These are phyloP conservation scores for Enteromius treurensis DNA, from an alignment of 2,797 vertebrate genomes.

Conservation along the genomic window DNA sequence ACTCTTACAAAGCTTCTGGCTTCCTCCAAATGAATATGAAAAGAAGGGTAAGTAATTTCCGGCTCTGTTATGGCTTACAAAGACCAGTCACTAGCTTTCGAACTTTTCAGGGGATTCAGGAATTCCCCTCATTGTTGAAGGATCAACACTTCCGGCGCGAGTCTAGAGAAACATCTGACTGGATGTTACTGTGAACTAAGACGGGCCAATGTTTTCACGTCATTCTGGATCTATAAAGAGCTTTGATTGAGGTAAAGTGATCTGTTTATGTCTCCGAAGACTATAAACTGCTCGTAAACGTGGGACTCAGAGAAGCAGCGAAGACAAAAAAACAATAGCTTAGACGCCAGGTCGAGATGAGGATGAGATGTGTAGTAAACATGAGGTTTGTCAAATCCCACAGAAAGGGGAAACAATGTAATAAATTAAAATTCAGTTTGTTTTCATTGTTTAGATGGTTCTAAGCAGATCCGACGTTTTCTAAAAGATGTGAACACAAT, in stretches of 20 bases:
- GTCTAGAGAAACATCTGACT: conserved; percentile 42
- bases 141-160: conserved; percentile 45
- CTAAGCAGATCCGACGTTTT: not conserved
- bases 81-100: conserved; percentile 18
- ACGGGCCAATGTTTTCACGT: not conserved
- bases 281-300: conserved; percentile 21
- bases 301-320: not conserved
- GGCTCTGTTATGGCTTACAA: conserved; percentile 19
- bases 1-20: conserved; percentile 23
- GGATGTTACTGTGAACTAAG: not conserved
- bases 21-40: conserved; percentile 21
- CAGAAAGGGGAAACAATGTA: not conserved
- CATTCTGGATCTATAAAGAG: conserved; percentile 8
- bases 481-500: too few relatives aligned
- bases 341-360: not conserved
- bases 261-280: not conserved
- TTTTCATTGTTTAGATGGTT: not conserved
- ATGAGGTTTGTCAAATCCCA: not conserved
- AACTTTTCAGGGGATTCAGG: conserved; percentile 43
- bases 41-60: conserved; percentile 36
- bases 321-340: not conserved
- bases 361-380: not conserved
- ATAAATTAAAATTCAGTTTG: not conserved
- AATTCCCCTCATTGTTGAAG: conserved; percentile 52
- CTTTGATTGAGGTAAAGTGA: conserved; percentile 3